Conservation (phyloP, 2,888 invertebrate species). For the Troglohyphantes excavatus region DNA sequence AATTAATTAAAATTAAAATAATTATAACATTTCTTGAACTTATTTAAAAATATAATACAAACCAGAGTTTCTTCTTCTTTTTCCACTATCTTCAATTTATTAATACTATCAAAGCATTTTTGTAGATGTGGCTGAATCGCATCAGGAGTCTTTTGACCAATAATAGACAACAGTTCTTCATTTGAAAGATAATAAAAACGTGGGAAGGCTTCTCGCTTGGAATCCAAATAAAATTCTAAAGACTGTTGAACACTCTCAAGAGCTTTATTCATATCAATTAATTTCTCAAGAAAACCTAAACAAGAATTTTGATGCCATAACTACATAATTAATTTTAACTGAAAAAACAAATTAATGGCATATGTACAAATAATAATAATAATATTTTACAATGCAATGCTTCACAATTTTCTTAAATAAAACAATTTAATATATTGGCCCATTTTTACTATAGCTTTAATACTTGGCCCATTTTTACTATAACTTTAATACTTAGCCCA, state of each 20-base stretch:
- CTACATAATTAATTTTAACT: no score
- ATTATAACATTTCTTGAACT: no score
- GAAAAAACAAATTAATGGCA: no score
- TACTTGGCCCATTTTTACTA: no score
- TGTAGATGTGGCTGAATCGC: constrained; percentile 92
- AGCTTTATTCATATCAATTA: constrained; percentile 82
- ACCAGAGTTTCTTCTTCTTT: constrained; percentile 81
- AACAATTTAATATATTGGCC: no score
- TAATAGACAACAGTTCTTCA: constrained; percentile 91
- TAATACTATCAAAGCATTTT: constrained; percentile 93
- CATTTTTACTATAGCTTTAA: no score
- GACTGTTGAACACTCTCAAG: constrained; percentile 91
- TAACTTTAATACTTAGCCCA: no score
- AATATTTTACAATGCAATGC: no score
- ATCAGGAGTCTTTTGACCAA: constrained; percentile 92
- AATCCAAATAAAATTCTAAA: constrained; percentile 92
- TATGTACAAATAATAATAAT: no score
- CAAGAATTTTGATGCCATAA: no score
- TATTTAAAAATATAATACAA: constrained; percentile 13
- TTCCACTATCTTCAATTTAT: constrained; percentile 82
- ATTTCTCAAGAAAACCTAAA: constrained; percentile 43
- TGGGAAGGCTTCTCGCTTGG: constrained; percentile 93
- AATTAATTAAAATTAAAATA: no score
- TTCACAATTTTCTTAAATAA: no score
- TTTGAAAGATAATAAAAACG: constrained; percentile 92